Evolutionary conservation across 2,888 invertebrate species (phyloP).

Genomic region (Eristalinus aeneus): DNA sequence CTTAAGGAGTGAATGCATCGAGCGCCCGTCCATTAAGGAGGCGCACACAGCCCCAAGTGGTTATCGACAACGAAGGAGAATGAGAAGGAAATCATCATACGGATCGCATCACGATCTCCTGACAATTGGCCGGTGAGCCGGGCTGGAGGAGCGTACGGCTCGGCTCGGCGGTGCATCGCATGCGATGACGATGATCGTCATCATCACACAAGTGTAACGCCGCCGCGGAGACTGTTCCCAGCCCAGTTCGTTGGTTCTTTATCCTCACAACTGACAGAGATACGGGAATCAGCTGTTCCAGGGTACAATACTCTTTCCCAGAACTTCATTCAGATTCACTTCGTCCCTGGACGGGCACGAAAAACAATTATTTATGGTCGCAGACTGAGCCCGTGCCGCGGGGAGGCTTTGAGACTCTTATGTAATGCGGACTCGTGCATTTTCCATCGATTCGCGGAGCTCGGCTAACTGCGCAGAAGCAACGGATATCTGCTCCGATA

Average conservation of each 20-base stretch:
- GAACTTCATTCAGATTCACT: constrained; percentile 64
- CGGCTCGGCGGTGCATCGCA: not conserved
- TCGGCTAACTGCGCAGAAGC: constrained; percentile 40
- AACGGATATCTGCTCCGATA: constrained; percentile 22
- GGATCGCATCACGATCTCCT: constrained; percentile 69
- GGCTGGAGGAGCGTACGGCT: not conserved
- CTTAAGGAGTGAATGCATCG: constrained; percentile 20
- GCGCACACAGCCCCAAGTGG: constrained; percentile 46
- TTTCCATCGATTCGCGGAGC: constrained; percentile 41
- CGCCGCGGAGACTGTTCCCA: constrained; percentile 46
- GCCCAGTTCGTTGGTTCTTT: constrained; percentile 68
- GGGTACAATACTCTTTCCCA: constrained; percentile 67
- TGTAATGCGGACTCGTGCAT: constrained; percentile 64
- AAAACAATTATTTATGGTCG: constrained; percentile 64
- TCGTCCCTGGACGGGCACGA: constrained; percentile 13
- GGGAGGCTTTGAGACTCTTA: constrained; percentile 26
- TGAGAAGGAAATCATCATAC: constrained; percentile 63
- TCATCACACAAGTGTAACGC: constrained; percentile 40
- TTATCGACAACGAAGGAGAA: constrained; percentile 19
- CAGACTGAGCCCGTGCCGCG: constrained; percentile 19
- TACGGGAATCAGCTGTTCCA: constrained; percentile 56
- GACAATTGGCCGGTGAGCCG: constrained; percentile 50
- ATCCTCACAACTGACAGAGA: constrained; percentile 16
- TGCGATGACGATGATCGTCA: constrained; percentile 32
- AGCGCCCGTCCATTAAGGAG: constrained; percentile 48